Evolutionary conservation across 2,888 invertebrate genomes (phyloP).

Genomic region (Tipula confusa): DNA sequence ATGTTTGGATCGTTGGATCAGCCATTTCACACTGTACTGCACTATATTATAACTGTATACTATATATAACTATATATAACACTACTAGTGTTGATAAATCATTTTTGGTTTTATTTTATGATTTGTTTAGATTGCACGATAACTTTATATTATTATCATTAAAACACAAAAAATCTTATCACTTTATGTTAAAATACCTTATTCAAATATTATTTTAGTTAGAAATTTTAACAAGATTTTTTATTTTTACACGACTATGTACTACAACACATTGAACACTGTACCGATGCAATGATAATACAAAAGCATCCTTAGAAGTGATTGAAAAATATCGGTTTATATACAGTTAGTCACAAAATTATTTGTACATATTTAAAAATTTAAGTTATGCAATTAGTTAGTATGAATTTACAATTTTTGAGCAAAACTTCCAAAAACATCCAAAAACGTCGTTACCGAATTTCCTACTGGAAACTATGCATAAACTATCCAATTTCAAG

Average conservation of each 20-base stretch:
- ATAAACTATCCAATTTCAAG: too few species aligned
- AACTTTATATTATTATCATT: not conserved
- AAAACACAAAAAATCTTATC: not conserved
- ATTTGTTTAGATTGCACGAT: not conserved
- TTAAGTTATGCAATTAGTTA: too few species aligned
- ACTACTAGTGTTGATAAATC: not conserved
- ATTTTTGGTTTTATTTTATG: too few species aligned
- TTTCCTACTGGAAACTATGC: too few species aligned
- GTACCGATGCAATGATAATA: not conserved
- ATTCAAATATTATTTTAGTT: not conserved
- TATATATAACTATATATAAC: not conserved
- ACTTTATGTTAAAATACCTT: not conserved
- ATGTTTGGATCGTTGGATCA: constrained; percentile 70
- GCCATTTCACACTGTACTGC: constrained; percentile 52
- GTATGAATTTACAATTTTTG: too few species aligned
- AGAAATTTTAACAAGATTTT: not conserved
- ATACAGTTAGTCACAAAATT: too few species aligned
- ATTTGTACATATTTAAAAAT: too few species aligned
- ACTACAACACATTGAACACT: not conserved
- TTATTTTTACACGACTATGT: not conserved
- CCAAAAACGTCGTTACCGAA: too few species aligned
- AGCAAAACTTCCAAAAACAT: too few species aligned
- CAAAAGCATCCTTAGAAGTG: not conserved
- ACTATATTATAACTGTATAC: not conserved
- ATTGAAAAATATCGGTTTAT: not conserved